Base-by-base conservation (phyloP, 2,113 vertebrate genomes). In the Pomatorhinus ruficollis region DNA sequence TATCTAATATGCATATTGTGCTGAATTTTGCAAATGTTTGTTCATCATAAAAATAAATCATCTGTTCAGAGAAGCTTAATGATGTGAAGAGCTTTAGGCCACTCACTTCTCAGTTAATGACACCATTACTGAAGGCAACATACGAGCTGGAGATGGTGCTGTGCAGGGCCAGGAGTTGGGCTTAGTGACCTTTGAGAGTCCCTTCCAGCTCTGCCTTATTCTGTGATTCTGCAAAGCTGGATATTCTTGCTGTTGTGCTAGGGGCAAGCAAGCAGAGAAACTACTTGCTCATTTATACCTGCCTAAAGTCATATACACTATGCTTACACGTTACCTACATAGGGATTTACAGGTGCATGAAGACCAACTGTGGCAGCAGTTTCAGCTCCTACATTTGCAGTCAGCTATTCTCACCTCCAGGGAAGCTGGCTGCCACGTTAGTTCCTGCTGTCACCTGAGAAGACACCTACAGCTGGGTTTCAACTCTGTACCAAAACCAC, bases 271-370 rank as follows among this genome's bases (percentile, higher is more conserved):
- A 39, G 27, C 9, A 65, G 59, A 71, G 33, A 24, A 75, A n/a
- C 15, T 27, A 18, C 35, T 35, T 63, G 37, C n/a, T 65, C 14
- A 42, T 45, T 27, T 27, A n/a, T 57, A 53, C 20, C 33, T 49
- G 31, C 47, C 39, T 57, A 6, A 64, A 40, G 16, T 52, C 15
- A 1, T 15, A 14, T 0, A 18, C 0, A 0, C n/a, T 30, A 3
- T 20, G 17, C 9, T 70, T 44, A 13, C 19, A 1, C 14, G 5
- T 30, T 50, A 25, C 9, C 60, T 78, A 6, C 39, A 19, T 9
- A 21, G 9, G 40, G 10, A 33, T 76, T 82, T 53, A 59, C 25
- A 60, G 79, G 11, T 21, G n/a, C 13, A 40, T 28, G 37, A 87
- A 68, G 39, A 44, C 9, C 23, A 80, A 2, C 22, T 27, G 16